A percentile compares a stretch with the other conserved stretches of the same genome.
Evolutionary conservation across 2,888 invertebrate genomes (phyloP).

Genomic region (Lapara coniferarum): DNA sequence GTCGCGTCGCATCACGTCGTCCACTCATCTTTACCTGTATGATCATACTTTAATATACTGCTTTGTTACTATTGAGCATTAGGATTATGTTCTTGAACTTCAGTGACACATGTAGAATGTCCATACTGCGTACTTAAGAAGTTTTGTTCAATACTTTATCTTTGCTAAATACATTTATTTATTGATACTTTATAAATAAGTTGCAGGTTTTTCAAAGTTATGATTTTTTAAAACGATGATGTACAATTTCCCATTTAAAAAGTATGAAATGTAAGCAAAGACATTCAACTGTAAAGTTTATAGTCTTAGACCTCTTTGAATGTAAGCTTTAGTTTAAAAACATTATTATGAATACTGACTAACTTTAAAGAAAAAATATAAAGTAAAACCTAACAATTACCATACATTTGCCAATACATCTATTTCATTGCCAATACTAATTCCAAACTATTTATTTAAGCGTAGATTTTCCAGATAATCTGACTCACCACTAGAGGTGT

Average conservation of each 20-base stretch:
- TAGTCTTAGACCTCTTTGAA: too few relatives aligned
- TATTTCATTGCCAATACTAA: constrained; percentile 15
- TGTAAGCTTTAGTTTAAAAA: background rate
- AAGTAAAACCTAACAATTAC: background rate
- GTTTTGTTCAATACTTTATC: too few relatives aligned
- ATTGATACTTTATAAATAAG: background rate
- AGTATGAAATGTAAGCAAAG: too few relatives aligned
- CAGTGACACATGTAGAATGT: too few relatives aligned
- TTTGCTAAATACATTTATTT: background rate
- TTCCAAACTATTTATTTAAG: constrained; percentile 24
- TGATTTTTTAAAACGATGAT: background rate
- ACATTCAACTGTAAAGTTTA: too few relatives aligned
- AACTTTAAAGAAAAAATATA: background rate
- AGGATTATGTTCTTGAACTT: too few relatives aligned
- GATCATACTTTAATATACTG: too few relatives aligned
- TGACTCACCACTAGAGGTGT: constrained; percentile 45
- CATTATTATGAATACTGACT: background rate
- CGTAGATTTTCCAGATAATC: constrained; percentile 34
- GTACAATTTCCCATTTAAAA: background rate
- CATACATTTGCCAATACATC: constrained; percentile 21
- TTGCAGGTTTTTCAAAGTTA: too few relatives aligned
- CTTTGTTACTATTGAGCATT: too few relatives aligned
- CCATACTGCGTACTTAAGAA: too few relatives aligned
- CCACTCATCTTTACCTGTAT: too few relatives aligned
- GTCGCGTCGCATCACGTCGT: too few relatives aligned